phyloP scores from a whole-genome alignment of 2,113 vertebrate genomes.

The Toxotes chatareus region DNA sequence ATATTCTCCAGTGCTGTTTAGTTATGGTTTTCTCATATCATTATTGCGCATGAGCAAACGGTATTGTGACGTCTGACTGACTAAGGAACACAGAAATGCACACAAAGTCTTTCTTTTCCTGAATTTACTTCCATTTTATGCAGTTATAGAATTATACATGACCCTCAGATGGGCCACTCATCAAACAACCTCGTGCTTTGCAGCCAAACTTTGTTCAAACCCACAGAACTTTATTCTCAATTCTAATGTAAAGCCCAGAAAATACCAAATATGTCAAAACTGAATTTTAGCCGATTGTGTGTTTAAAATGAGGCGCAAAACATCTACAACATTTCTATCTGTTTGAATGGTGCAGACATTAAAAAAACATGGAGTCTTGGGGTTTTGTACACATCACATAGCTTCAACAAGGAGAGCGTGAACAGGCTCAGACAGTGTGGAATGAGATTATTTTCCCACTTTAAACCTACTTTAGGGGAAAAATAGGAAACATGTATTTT shows the following conservation, averaged over 20 bases:
- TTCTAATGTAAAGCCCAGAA: not conserved
- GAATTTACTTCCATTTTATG: not conserved
- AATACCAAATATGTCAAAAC: not conserved
- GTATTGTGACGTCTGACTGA: not conserved
- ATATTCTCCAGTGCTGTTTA: not conserved
- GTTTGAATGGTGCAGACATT: not conserved
- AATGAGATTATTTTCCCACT: not conserved
- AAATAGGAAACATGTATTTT: not conserved
- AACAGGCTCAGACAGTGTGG: not conserved
- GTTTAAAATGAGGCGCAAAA: not conserved
- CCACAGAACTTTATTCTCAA: not conserved
- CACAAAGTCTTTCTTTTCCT: not conserved
- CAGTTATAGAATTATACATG: not conserved
- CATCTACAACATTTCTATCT: not conserved
- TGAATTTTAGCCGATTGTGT: not conserved
- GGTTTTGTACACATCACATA: not conserved
- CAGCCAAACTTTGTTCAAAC: constrained; percentile 3
- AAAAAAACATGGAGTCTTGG: not conserved
- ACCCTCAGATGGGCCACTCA: too few relatives aligned
- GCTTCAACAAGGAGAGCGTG: not conserved
- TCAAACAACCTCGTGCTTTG: not conserved
- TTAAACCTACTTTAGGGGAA: not conserved
- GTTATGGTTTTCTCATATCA: not conserved
- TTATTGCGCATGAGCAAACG: not conserved
- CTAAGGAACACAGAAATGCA: not conserved